phyloP scores from a whole-genome alignment of 1,140 invertebrate species.

The Antheraea pernyi region DNA sequence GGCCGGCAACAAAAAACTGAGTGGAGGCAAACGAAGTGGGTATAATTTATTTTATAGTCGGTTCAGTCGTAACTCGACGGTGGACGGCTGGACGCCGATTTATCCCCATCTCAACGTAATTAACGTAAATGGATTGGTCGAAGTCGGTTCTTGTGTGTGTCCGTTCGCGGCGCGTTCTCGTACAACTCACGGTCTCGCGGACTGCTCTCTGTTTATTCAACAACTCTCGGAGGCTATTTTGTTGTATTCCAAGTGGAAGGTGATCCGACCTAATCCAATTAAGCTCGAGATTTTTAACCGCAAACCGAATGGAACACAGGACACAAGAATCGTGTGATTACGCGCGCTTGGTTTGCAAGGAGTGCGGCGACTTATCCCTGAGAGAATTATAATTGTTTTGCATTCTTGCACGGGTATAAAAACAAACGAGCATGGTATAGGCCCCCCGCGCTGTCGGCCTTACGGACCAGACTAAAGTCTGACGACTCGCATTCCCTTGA shows the following conservation, averaged over 20 bases:
- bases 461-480: conserved; percentile 71
- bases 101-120: conserved; percentile 76
- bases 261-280: conserved; percentile 57
- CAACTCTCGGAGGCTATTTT: conserved; percentile 18
- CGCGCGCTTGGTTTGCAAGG: conserved; percentile 54
- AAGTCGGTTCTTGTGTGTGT: conserved; percentile 56
- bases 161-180: conserved; percentile 35
- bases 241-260: conserved; percentile 9
- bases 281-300: conserved; percentile 54
- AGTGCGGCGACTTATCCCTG: conserved; percentile 64
- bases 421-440: conserved; percentile 68
- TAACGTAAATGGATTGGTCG: conserved; percentile 77
- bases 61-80: conserved; percentile 74
- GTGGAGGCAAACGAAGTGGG: conserved; percentile 75
- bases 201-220: conserved; percentile 43
- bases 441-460: conserved; percentile 60
- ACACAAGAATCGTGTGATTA: conserved; percentile 61
- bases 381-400: conserved; percentile 78
- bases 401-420: conserved; percentile 76
- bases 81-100: conserved; percentile 77
- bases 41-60: conserved; percentile 79
- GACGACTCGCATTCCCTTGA: conserved; percentile 70
- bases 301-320: conserved; percentile 59
- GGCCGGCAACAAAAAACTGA: conserved; percentile 75
- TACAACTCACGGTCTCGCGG: conserved; percentile 23